Conservation (phyloP, 2,888 invertebrate species). For the Cristatella mucedo region DNA sequence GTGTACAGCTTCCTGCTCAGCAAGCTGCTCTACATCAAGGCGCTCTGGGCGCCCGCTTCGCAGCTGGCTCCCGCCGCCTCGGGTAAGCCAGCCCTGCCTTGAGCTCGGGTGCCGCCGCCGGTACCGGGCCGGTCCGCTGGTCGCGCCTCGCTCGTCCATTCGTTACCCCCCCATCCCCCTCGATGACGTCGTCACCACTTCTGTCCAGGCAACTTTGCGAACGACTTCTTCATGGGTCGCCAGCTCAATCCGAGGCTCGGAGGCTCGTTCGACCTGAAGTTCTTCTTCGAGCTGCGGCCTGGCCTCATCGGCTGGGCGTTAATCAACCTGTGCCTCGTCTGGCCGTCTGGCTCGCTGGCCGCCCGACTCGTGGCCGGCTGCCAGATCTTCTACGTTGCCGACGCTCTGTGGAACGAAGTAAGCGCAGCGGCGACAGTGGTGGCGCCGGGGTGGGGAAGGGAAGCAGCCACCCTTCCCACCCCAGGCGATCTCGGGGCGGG, state of each 20-base stretch:
- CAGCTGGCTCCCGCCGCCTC: conserved; percentile 49
- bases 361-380: conserved; percentile 38
- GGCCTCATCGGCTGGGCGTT: conserved; percentile 39
- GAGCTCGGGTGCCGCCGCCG: too few relatives aligned
- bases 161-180: too few relatives aligned
- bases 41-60: conserved; percentile 42
- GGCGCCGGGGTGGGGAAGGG: too few relatives aligned
- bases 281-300: conserved; percentile 42
- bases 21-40: conserved; percentile 46
- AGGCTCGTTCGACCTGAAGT: conserved; percentile 54
- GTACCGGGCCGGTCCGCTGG: too few relatives aligned
- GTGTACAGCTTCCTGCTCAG: conserved; percentile 47
- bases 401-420: conserved; percentile 49
- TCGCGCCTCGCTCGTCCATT: too few relatives aligned
- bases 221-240: conserved; percentile 59
- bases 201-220: conserved; percentile 45
- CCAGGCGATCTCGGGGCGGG: too few relatives aligned
- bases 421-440: too few relatives aligned
- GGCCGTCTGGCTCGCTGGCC: conserved; percentile 22
- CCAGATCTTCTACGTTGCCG: conserved; percentile 47
- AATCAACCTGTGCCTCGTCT: conserved; percentile 26
- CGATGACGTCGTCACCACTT: too few relatives aligned
- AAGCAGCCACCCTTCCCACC: too few relatives aligned
- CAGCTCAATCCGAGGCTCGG: conserved; percentile 55
- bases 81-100: too few relatives aligned